Percentiles rank a stretch among this genome's conserved stretches.
These are phyloP conservation scores for Heliconius himera DNA, from an alignment of 1,140 invertebrate genomes.

Conservation along the genomic window DNA sequence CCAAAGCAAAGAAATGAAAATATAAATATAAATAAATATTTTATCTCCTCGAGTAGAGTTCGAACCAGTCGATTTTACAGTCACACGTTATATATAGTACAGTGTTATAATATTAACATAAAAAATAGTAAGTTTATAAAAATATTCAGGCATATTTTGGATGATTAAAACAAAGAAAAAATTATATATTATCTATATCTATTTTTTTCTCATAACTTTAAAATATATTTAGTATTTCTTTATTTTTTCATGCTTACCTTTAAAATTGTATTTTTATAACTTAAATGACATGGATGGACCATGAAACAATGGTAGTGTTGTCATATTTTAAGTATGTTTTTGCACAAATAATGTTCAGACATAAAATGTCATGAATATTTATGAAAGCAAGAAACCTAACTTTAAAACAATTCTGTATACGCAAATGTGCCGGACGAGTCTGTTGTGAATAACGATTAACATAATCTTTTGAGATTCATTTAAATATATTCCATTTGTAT, in stretches of 20 bases:
- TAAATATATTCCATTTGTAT: constrained; percentile 25
- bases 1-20: too few relatives aligned
- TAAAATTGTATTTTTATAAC: neutral
- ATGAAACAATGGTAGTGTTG: neutral
- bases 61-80: too few relatives aligned
- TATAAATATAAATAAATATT: too few relatives aligned
- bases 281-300: neutral
- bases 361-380: constrained; percentile 22
- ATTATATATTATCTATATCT: too few relatives aligned
- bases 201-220: too few relatives aligned
- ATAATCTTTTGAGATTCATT: constrained; percentile 24
- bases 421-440: constrained; percentile 18
- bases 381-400: constrained; percentile 16
- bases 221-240: neutral
- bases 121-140: neutral
- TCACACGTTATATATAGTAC: too few relatives aligned
- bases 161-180: too few relatives aligned
- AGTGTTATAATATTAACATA: neutral
- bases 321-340: constrained; percentile 15
- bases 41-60: too few relatives aligned
- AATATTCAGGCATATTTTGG: neutral
- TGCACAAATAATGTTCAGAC: constrained; percentile 18
- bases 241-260: neutral
- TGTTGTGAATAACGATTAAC: constrained; percentile 20
- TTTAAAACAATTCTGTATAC: constrained; percentile 25